These are phyloP conservation scores for Lasiurus borealis DNA, from an alignment of 2,113 vertebrate species.

Conservation along the genomic window DNA sequence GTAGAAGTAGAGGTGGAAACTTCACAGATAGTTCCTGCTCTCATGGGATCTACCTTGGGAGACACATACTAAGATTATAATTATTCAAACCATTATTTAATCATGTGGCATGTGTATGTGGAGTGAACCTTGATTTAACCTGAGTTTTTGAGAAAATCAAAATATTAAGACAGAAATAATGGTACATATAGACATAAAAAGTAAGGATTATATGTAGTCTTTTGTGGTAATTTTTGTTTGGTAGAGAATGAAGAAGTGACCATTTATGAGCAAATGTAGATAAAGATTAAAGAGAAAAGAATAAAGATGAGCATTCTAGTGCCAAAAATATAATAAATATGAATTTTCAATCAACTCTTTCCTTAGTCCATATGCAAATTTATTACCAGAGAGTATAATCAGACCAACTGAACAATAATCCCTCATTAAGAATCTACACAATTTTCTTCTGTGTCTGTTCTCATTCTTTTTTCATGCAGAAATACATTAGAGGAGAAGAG, in stretches of 20 bases:
- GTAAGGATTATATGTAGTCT: not conserved
- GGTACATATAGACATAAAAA: not conserved
- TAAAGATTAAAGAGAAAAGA: not conserved
- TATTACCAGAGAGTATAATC: not conserved
- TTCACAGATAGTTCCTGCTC: not conserved
- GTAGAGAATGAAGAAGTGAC: not conserved
- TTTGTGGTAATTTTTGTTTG: not conserved
- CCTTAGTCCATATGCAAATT: not conserved
- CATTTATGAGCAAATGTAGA: not conserved
- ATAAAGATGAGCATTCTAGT: not conserved
- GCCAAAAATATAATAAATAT: not conserved
- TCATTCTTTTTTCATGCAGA: not conserved
- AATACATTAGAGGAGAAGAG: not conserved
- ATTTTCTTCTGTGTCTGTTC: not conserved
- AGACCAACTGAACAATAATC: not conserved
- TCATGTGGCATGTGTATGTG: not conserved
- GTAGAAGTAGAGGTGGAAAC: not conserved
- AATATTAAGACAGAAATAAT: not conserved
- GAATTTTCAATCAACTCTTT: not conserved
- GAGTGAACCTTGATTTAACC: not conserved
- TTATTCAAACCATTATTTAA: not conserved
- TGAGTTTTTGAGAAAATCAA: not conserved
- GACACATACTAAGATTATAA: not conserved
- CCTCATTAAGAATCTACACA: not conserved
- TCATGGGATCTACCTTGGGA: not conserved